Conservation (phyloP, 1,140 invertebrate species). For the Zaprionus tsacasi region DNA sequence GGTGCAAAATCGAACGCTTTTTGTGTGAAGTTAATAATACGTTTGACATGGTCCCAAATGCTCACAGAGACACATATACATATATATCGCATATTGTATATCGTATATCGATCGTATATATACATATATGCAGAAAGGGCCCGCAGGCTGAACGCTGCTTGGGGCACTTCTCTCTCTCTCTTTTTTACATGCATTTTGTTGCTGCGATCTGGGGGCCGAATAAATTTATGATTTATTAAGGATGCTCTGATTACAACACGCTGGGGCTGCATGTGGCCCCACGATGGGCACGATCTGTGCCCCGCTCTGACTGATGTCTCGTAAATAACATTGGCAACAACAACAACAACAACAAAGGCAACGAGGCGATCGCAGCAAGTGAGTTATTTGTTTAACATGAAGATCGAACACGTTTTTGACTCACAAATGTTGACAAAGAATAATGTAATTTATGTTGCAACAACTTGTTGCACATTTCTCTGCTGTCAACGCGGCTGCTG, state of each 20-base stretch:
- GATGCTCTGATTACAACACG: conserved; percentile 84
- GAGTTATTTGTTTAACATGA: conserved; percentile 83
- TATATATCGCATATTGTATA: neutral
- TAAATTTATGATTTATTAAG: conserved; percentile 84
- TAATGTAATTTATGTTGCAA: conserved; percentile 77
- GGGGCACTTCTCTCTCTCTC: conserved; percentile 2
- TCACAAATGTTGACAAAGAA: conserved; percentile 83
- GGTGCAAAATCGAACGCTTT: conserved; percentile 84
- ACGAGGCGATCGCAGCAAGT: conserved; percentile 50
- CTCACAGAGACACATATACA: conserved; percentile 8
- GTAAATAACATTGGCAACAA: conserved; percentile 68
- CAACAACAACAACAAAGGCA: conserved; percentile 35
- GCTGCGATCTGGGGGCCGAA: conserved; percentile 38
- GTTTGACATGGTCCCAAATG: conserved; percentile 75
- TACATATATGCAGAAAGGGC: conserved; percentile 77
- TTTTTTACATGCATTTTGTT: conserved; percentile 39
- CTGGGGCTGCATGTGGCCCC: conserved; percentile 14
- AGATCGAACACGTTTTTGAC: conserved; percentile 78
- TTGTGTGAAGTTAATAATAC: conserved; percentile 84
- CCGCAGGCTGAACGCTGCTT: neutral
- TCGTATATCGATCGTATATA: conserved; percentile 1
- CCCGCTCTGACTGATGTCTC: conserved; percentile 69
- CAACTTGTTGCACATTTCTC: conserved; percentile 48
- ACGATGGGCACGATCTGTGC: neutral
- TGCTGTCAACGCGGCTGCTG: conserved; percentile 18